Conservation (phyloP, 1,140 invertebrate species). For the Drosophila mayri region DNA sequence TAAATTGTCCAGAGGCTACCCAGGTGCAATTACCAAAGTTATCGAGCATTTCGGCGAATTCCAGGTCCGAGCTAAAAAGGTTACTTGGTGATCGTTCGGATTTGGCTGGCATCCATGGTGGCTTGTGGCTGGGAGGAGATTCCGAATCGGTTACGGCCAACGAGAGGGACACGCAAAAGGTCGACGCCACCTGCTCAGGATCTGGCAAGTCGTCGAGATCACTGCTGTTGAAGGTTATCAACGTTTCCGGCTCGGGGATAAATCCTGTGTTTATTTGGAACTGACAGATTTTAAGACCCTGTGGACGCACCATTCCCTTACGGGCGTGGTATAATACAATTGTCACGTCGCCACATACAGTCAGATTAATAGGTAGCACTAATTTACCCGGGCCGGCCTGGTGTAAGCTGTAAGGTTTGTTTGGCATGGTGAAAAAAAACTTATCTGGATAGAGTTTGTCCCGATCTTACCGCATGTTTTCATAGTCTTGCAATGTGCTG, state of each 20-base stretch:
- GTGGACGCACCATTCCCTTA: conserved; percentile 91
- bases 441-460: conserved; percentile 6
- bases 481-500: conserved; percentile 94
- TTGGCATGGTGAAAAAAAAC: neutral
- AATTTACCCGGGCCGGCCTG: conserved; percentile 90
- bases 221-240: conserved; percentile 90
- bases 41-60: conserved; percentile 93
- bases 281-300: conserved; percentile 95
- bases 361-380: conserved; percentile 86
- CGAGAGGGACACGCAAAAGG: conserved; percentile 90
- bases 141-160: conserved; percentile 90
- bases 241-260: conserved; percentile 90
- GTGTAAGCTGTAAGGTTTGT: conserved; percentile 87
- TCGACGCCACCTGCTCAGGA: conserved; percentile 92
- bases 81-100: conserved; percentile 87
- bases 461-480: conserved; percentile 88
- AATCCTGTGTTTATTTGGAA: conserved; percentile 96
- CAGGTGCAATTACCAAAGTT: conserved; percentile 88
- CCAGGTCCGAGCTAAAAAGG: conserved; percentile 92
- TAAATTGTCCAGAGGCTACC: neutral
- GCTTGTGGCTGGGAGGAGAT: conserved; percentile 87
- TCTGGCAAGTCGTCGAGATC: conserved; percentile 93
- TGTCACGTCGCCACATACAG: conserved; percentile 93
- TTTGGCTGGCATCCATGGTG: conserved; percentile 91
- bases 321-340: conserved; percentile 94